Conservation (phyloP, 2,797 vertebrate species). For the Sciaenops ocellatus region DNA sequence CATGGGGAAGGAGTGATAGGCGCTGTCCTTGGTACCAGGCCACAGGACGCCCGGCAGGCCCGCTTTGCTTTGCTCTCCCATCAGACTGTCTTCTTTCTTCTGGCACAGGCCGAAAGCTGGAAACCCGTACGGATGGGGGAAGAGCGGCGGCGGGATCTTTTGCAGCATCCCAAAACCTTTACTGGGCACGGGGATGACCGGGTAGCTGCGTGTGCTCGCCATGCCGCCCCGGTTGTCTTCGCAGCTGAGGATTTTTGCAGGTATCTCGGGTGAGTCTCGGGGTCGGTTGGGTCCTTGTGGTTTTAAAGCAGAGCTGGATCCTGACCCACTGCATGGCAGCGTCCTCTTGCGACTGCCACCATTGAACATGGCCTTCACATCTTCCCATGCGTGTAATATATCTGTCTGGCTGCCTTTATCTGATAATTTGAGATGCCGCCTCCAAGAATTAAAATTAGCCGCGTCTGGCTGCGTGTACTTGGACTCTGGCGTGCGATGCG, state of each 20-base stretch:
- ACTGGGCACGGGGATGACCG: constrained; percentile 96
- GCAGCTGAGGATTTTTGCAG: constrained; percentile 83
- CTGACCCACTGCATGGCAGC: constrained; percentile 86
- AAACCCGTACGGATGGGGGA: constrained; percentile 95
- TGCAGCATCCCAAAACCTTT: constrained; percentile 96
- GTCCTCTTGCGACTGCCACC: constrained; percentile 96
- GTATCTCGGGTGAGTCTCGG: constrained; percentile 79
- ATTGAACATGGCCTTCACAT: constrained; percentile 99
- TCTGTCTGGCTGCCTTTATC: constrained; percentile 89
- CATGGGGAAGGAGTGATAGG: constrained; percentile 95
- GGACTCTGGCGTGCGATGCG: constrained; percentile 92
- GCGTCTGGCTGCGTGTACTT: constrained; percentile 95
- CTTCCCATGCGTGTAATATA: constrained; percentile 94
- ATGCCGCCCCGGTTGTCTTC: constrained; percentile 81
- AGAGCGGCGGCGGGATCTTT: constrained; percentile 95
- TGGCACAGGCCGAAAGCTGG: constrained; percentile 95
- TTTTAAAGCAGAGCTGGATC: constrained; percentile 73
- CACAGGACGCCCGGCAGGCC: constrained; percentile 91
- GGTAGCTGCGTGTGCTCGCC: constrained; percentile 91
- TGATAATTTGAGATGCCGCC: constrained; percentile 90
- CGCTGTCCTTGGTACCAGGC: constrained; percentile 89
- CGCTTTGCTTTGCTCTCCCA: constrained; percentile 86
- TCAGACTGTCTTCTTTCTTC: constrained; percentile 90
- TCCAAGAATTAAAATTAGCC: constrained; percentile 95
- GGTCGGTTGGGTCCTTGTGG: constrained; percentile 70